Conservation (phyloP, 1,140 invertebrate species). For the Leucophenga varia region DNA sequence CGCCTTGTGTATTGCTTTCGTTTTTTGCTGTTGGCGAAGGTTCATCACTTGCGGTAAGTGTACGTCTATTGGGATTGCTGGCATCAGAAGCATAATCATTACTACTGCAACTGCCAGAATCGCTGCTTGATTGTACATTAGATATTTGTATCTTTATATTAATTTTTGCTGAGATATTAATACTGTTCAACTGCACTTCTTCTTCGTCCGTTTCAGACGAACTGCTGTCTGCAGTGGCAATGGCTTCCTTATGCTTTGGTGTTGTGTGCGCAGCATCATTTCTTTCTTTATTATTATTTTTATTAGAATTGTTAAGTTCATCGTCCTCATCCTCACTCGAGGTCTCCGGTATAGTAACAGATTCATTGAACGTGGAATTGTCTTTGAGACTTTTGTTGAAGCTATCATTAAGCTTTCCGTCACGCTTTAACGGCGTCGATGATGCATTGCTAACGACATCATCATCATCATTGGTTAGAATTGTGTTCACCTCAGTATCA, state of each 20-base stretch:
- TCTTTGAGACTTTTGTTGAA: conserved; percentile 6
- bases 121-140: conserved; percentile 21
- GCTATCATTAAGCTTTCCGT: neutral
- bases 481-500: conserved; percentile 24
- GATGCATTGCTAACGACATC: neutral
- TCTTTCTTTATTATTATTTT: neutral
- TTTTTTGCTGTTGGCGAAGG: too few relatives aligned
- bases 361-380: conserved; percentile 23
- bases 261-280: neutral
- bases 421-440: neutral
- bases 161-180: conserved; percentile 51
- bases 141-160: conserved; percentile 50
- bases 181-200: conserved; percentile 35
- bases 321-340: conserved; percentile 23
- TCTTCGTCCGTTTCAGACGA: neutral
- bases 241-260: neutral
- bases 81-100: too few relatives aligned
- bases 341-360: conserved; percentile 39
- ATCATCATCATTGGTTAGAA: neutral
- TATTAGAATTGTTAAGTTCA: conserved; percentile 1
- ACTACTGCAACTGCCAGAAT: too few relatives aligned
- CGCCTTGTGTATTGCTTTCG: too few relatives aligned
- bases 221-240: neutral
- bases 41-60: neutral
- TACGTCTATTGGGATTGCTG: neutral